Evolutionary conservation across 2,113 vertebrate genomes (phyloP), one percentile per base, ranked within the genome.

Genomic region (Rhea pennata): DNA sequence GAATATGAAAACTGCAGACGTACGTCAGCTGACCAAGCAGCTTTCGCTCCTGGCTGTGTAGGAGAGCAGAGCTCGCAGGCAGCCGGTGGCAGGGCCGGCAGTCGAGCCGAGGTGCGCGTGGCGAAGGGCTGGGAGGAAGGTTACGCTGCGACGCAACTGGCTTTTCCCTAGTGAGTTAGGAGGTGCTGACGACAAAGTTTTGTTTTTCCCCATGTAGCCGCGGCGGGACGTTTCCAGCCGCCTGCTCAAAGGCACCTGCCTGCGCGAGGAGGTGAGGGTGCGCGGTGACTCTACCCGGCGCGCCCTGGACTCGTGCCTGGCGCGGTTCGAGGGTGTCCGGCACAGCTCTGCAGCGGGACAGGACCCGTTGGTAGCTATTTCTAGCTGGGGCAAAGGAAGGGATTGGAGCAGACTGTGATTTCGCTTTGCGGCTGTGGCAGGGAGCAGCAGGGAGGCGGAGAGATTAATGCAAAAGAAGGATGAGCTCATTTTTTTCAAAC

Each of bases 171-270:
- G 39, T 46, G 31, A 81, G 15, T 16, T 31, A n/a, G 33, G 20
- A 90, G 40, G 8, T 64, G 27, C 14, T 51, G 61, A 89, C 69
- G 73, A 91, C 71, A 84, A 50, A 8, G 36, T 89, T 81, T 81
- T 93, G 88, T 96, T 96, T 97, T 95, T 89, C 95, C 67, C 80
- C 10, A 10, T 48, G 53, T 76, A 80, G 44, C 67, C 78, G 31
- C 36, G 59, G n/a, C 39, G 42, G 58, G 39, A 36, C 48, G 19
- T 74, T 96, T 84, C 65, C 79, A 94, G 71, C 48, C 90, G 71
- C 48, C 76, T 78, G 51, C 87, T 65, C 61, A 95, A 87, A 87
- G n/a, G 15, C 76, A 81, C 56, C 51, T 50, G 27, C 64, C 26
- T 92, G 62, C 67, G 61, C 48, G 69, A 74, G 71, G 76, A 87